Conservation (phyloP, 2,797 vertebrate genomes). For the Falco novaeseelandiae region DNA sequence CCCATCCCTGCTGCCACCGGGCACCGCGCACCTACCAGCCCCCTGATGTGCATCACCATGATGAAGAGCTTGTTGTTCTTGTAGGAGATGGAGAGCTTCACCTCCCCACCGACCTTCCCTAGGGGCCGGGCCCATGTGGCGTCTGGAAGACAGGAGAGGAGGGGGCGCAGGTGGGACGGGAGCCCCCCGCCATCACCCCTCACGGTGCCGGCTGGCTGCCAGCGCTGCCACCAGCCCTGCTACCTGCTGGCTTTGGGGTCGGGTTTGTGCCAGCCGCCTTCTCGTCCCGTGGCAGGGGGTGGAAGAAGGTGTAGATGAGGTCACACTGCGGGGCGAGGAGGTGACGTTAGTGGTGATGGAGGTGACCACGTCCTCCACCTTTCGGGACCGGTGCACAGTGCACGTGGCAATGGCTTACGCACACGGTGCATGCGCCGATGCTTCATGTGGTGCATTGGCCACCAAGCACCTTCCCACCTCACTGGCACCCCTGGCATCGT, state of each 20-base stretch:
- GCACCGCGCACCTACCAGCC: constrained; percentile 83
- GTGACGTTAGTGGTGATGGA: not conserved
- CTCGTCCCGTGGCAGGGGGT: constrained; percentile 89
- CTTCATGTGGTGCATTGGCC: fast-evolving
- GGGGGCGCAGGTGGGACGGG: fast-evolving
- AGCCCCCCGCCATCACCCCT: fast-evolving
- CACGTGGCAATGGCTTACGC: no score
- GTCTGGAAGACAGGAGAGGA: constrained; percentile 73
- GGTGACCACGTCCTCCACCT: fast-evolving
- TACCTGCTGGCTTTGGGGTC: constrained; percentile 85
- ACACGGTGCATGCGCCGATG: fast-evolving
- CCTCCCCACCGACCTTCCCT: constrained; percentile 89
- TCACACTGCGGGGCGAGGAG: constrained; percentile 83
- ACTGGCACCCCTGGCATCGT: fast-evolving
- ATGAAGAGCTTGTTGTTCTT: constrained; percentile 95
- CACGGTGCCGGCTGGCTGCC: fast-evolving
- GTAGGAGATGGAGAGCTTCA: constrained; percentile 95
- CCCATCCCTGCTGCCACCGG: fast-evolving
- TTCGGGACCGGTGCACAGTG: fast-evolving
- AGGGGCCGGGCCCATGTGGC: constrained; percentile 83
- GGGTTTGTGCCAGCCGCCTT: constrained; percentile 74
- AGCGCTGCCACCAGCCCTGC: not conserved
- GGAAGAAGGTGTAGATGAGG: constrained; percentile 94
- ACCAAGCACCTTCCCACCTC: fast-evolving
- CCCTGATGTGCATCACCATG: constrained; percentile 98